Evolutionary conservation across 2,113 vertebrate genomes (phyloP), one percentile per base, ranked within the genome.

Genomic region (Aptenodytes patagonicus): DNA sequence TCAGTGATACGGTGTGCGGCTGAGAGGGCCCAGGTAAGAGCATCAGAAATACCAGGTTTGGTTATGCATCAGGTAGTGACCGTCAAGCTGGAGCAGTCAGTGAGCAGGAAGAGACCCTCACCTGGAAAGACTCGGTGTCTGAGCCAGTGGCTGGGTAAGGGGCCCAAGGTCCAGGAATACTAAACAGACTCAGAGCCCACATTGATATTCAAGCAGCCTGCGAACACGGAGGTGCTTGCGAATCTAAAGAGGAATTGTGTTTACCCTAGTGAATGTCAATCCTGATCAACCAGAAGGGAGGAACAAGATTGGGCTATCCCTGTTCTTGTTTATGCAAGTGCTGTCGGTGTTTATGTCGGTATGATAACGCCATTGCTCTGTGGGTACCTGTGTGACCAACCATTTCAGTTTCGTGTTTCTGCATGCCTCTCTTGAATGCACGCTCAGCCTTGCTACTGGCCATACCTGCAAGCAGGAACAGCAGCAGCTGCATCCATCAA

Each of bases 191-290:
- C 36, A 51, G 18, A 81, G 38, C 18, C 31, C 34, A 32, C 2
- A 8, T 0, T 11, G 15, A 57, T 34, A 79, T 25, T 46, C 13
- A 54, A 52, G 29, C 0, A 0, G 24, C 34, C n/a, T 40, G 25
- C 2, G 5, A 55, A 73, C 24, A 44, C 0, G 2, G 22, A 15
- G 11, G 10, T 15, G 15, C 22, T 55, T n/a, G 46, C 0, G 0
- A 76, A 52, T 36, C 32, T 69, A 28, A 40, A 24, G 60, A 77
- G 14, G 32, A 81, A 88, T 21, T 31, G 31, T n/a, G 25, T 57
- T 69, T 66, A 73, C n/a, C 44, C 6, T 51, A 44, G 36, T 28
- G 21, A 82, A 58, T 42, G 32, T 44, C 36, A 82, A 42, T 51
- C 69, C 60, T 36, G 44, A 60, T 46, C 32, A 25, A 11, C 31